Base-by-base conservation (phyloP, 2,888 invertebrate species). In the Imbricaverruca yamaguchii region DNA sequence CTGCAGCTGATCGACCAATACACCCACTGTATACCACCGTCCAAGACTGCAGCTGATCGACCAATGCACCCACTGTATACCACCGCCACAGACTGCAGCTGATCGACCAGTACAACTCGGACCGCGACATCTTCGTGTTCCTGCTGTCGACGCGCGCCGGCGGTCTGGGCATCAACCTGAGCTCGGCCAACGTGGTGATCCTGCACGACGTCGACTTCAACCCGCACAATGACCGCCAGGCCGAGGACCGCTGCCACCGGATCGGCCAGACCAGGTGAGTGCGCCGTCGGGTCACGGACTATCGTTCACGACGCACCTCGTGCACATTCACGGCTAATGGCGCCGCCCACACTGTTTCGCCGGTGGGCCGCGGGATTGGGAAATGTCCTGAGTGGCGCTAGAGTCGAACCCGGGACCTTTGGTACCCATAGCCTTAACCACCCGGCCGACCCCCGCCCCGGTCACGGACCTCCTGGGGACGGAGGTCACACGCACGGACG, bases 121-220 rank as follows among this genome's bases (percentile, higher is more conserved):
- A 96, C 86, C 86, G 88, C 4, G 91, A 91, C 82, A 93, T 97
- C 85, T 96, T 96, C 88, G 90, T 95, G 85, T 98, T 98, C 88
- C 90, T 98, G 82, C 87, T 98, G 85, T 96, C 97, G 10, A 98
- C 98, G 0, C 92, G 91, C 86, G 98, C 98, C 2, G 98, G 98
- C 61, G 98, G 98, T n/a, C 90, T 97, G 80, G 97, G 97, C 81
- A 96, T 97, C 86, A 97, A 97, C 89, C 90, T 97, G 84, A 96
- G 96, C 0, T 92, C 95, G 0, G 98, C 98, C 0, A 97, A 98
- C 89, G 94, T 94, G 18, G 98, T 98, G 84, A 93, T 97, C 85
- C 93, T 98, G 84, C 97, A 98, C 87, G 98, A 98, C 86, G 95
- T 98, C 80, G 98, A 98, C 89, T 97, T 96, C 87, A 98, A 98